These are phyloP conservation scores for Clanis bilineata DNA, from an alignment of 2,888 invertebrate species.

Conservation along the genomic window DNA sequence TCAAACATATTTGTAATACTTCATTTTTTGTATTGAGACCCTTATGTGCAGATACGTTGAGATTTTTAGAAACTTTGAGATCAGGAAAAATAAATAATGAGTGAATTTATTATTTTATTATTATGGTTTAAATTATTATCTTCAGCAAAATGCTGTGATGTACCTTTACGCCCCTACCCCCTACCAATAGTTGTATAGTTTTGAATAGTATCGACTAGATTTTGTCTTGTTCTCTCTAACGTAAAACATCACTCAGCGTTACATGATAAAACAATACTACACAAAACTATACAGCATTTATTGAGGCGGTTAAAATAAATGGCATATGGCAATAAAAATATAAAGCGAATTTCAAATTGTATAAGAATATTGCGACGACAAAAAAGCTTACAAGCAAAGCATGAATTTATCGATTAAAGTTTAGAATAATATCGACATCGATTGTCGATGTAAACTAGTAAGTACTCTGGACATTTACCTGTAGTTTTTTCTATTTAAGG, in stretches of 20 bases:
- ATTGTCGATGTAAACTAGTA: background rate
- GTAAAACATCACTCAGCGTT: background rate
- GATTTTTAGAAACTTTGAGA: background rate
- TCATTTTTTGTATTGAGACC: too few relatives aligned
- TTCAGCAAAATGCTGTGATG: background rate
- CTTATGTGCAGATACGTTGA: background rate
- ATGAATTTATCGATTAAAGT: slow-evolving; percentile 18
- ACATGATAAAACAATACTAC: too few relatives aligned
- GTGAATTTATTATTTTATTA: background rate
- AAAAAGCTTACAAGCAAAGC: background rate
- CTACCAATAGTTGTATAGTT: too few relatives aligned
- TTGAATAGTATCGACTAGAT: too few relatives aligned
- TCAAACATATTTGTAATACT: too few relatives aligned
- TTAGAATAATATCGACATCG: background rate
- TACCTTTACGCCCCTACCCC: too few relatives aligned
- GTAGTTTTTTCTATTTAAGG: background rate
- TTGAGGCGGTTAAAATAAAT: background rate
- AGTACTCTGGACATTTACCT: background rate
- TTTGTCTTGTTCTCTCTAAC: background rate
- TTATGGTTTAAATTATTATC: background rate
- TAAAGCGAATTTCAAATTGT: background rate
- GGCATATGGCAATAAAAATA: background rate
- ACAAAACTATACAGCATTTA: background rate
- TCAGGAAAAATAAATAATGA: background rate
- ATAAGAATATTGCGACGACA: background rate